Evolutionary conservation across 1,140 invertebrate species (phyloP).

Genomic region (Drosophila subobscura): DNA sequence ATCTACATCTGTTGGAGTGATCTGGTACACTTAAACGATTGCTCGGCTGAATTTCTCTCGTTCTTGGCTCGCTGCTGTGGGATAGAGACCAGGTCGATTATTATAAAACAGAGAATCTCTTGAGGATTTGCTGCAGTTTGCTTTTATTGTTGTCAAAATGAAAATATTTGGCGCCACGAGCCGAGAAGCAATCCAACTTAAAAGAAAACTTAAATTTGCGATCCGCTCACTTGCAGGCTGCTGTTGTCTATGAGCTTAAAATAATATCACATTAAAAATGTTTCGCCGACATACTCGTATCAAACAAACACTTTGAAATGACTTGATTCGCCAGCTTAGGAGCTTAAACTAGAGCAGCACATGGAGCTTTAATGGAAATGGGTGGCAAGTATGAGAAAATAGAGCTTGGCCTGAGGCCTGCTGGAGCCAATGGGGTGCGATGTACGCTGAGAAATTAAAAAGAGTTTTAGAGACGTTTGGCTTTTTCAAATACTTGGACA

Average conservation of each 20-base stretch:
- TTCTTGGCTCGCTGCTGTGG: conserved; percentile 31
- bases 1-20: conserved; percentile 3
- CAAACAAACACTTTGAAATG: conserved; percentile 53
- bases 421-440: conserved; percentile 1
- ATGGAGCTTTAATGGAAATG: conserved; percentile 38
- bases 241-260: conserved; percentile 65
- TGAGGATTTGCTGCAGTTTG: conserved; percentile 12
- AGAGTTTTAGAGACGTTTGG: conserved; percentile 6
- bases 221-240: conserved; percentile 3
- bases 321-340: conserved; percentile 29
- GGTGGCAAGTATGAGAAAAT: conserved; percentile 3
- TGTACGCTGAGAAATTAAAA: conserved; percentile 28
- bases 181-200: conserved; percentile 34
- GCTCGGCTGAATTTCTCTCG: conserved; percentile 9
- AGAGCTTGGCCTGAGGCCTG: background rate
- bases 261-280: conserved; percentile 80
- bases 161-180: conserved; percentile 36
- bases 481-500: conserved; percentile 1
- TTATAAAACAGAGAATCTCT: background rate
- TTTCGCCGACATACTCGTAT: conserved; percentile 34
- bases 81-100: conserved; percentile 12
- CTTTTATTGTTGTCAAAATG: conserved; percentile 60
- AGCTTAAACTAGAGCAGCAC: conserved; percentile 32
- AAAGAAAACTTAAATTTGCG: conserved; percentile 6
- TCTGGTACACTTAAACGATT: background rate